Evolutionary conservation across 2,797 vertebrate species (phyloP), one percentile per base, ranked within the genome.

Genomic region (Megalops cyprinoides): DNA sequence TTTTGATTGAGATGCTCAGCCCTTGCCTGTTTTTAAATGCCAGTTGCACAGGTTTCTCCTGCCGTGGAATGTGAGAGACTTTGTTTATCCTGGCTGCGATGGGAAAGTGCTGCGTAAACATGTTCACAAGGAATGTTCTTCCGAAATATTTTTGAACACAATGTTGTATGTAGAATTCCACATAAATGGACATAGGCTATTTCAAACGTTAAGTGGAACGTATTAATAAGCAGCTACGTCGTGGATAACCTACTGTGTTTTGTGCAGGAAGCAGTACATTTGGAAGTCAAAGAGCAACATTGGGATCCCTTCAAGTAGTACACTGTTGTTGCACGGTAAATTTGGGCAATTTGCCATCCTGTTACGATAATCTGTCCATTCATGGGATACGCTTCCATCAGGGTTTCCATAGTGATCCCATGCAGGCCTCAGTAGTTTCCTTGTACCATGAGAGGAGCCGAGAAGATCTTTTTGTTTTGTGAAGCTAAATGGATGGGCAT

Each of bases 291-390:
- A 71, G 31, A 65, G 62, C 15, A 39, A 20, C 62, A 15, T 10
- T 37, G 31, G 25, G 58, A 20, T 71, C n/a, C 67, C 6, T 53
- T 71, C 37, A 71, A 44, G 67, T 44, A 20, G n/a, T 71, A 25
- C 67, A 71, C 20, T 42, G 67, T 14, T 65, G 60, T 65, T 65
- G 62, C 62, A 65, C 62, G 37, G 62, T 65, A 65, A 65, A 65
- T 37, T n/a, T 58, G 18, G 67, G 67, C 67, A 71, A 71, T 44
- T 15, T 71, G 67, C 67, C 67, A 71, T 71, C 37, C 67, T n/a
- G 23, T n/a, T 71, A 71, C 37, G 67, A 44, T 71, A 39, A 44
- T 71, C 39, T 71, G 67, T 71, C 67, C 67, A 71, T 71, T 71
- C 37, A 44, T 20, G 18, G 67, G 67, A n/a, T 71, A 71, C 6